Evolutionary conservation across 2,113 vertebrate genomes (phyloP).

Genomic region (Sphaerodactylus townsendi): DNA sequence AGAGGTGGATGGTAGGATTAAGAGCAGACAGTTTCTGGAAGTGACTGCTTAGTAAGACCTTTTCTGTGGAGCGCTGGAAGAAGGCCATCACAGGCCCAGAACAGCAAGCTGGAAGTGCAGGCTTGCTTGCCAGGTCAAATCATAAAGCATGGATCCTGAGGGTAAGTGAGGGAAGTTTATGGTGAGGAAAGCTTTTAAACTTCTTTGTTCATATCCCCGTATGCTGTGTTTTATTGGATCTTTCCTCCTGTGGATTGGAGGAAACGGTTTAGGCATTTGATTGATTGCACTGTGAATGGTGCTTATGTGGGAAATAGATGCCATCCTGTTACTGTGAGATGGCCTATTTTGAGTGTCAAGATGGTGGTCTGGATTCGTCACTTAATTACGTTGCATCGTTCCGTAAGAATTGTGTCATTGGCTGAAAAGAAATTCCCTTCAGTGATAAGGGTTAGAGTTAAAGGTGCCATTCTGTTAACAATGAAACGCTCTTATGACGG

Average conservation of each 20-base stretch:
- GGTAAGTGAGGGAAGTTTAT: slow-evolving; percentile 69
- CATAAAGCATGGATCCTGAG: slow-evolving; percentile 60
- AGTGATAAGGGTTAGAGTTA: too few relatives aligned
- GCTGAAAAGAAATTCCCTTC: background rate
- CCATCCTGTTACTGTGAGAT: background rate
- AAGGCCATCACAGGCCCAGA: slow-evolving; percentile 24
- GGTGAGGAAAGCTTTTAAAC: background rate
- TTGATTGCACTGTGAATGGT: background rate
- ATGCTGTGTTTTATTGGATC: rapidly evolving
- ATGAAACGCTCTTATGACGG: too few relatives aligned
- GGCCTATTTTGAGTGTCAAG: background rate
- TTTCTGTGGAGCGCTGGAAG: slow-evolving; percentile 52
- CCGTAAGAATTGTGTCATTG: background rate
- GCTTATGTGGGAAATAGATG: background rate
- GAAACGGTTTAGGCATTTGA: background rate
- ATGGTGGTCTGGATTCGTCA: background rate
- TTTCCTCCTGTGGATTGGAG: background rate
- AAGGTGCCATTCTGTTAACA: too few relatives aligned
- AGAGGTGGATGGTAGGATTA: slow-evolving; percentile 70
- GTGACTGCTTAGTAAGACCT: slow-evolving; percentile 54
- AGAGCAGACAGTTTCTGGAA: slow-evolving; percentile 57
- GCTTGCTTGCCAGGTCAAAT: slow-evolving; percentile 49
- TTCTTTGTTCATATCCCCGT: background rate
- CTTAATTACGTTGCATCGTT: background rate
- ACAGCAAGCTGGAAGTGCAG: slow-evolving; percentile 7